A percentile compares a stretch with the other conserved stretches of the same genome.
Evolutionary conservation across 2,797 vertebrate species (phyloP).

Genomic region (Acanthopagrus latus): DNA sequence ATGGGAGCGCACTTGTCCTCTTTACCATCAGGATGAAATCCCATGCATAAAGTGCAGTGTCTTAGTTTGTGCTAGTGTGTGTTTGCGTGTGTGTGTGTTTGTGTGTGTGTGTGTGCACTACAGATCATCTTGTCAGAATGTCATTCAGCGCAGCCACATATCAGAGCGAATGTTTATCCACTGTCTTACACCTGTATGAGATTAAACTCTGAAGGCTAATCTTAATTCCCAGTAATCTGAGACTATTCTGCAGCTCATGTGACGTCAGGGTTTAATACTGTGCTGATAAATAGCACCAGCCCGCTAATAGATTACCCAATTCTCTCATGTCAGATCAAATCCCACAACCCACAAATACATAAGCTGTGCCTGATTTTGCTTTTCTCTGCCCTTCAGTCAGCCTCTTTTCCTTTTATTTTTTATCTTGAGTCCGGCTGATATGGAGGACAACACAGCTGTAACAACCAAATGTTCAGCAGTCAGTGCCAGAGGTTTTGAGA

Average conservation of each 20-base stretch:
- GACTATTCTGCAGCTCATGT: conserved; percentile 61
- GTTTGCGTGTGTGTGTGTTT: neutral
- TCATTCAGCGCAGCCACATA: conserved; percentile 40
- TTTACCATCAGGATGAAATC: conserved; percentile 26
- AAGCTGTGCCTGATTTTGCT: conserved; percentile 37
- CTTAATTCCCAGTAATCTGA: conserved; percentile 75
- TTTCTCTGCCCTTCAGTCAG: conserved; percentile 31
- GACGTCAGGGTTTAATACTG: conserved; percentile 68
- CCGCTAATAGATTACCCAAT: conserved; percentile 66
- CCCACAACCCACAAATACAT: conserved; percentile 44
- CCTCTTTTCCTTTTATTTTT: conserved; percentile 16
- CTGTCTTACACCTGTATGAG: conserved; percentile 69
- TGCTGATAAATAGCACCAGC: conserved; percentile 60
- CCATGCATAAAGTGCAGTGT: conserved; percentile 6
- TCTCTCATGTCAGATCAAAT: conserved; percentile 66
- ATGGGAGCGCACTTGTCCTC: conserved; percentile 9
- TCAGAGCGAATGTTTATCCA: conserved; percentile 64
- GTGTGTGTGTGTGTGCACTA: conserved; percentile 3
- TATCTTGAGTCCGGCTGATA: conserved; percentile 17
- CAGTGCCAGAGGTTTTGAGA: neutral
- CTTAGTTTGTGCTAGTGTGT: conserved; percentile 2
- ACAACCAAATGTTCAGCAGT: conserved; percentile 11
- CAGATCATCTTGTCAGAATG: conserved; percentile 47
- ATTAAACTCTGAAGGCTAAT: conserved; percentile 68
- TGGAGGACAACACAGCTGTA: conserved; percentile 7